phyloP scores from a whole-genome alignment of 2,888 invertebrate species.

The Andrena bucephala region DNA sequence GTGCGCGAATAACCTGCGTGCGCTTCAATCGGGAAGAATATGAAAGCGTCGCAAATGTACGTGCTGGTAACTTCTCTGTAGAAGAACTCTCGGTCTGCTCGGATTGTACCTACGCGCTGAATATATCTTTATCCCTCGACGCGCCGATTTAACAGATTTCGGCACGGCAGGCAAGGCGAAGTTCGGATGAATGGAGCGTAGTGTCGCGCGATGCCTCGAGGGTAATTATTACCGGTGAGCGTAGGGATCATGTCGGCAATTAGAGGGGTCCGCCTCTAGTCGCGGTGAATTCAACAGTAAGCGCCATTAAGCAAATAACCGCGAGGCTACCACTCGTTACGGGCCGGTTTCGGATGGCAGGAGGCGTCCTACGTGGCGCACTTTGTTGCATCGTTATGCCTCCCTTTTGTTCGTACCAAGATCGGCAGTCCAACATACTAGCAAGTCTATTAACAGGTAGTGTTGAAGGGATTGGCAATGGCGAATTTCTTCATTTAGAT shows the following conservation, averaged over 20 bases:
- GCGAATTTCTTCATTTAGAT: not conserved
- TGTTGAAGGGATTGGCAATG: not conserved
- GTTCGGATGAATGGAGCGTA: constrained; percentile 38
- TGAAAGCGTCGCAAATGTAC: constrained; percentile 12
- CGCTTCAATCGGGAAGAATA: constrained; percentile 17
- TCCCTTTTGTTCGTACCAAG: not conserved
- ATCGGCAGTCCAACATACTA: not conserved
- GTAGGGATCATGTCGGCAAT: constrained; percentile 77
- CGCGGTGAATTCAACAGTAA: constrained; percentile 73
- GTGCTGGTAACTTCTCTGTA: not conserved
- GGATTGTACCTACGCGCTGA: not conserved
- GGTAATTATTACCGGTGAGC: constrained; percentile 76
- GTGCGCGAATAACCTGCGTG: constrained; percentile 24
- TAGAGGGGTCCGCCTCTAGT: constrained; percentile 75
- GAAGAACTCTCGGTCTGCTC: not conserved
- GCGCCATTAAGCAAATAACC: constrained; percentile 76
- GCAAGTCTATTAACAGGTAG: not conserved
- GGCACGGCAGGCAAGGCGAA: constrained; percentile 32
- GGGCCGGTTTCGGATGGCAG: constrained; percentile 53
- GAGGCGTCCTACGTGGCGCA: constrained; percentile 22
- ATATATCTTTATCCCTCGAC: constrained; percentile 5
- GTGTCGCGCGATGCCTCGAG: constrained; percentile 48
- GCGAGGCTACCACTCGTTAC: constrained; percentile 65
- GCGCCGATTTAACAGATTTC: constrained; percentile 35
- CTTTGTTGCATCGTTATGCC: constrained; percentile 23